Evolutionary conservation across 37 sponge, comb jelly and placozoan genomes (phyloP).

Genomic region (Petrosia ficiformis): DNA sequence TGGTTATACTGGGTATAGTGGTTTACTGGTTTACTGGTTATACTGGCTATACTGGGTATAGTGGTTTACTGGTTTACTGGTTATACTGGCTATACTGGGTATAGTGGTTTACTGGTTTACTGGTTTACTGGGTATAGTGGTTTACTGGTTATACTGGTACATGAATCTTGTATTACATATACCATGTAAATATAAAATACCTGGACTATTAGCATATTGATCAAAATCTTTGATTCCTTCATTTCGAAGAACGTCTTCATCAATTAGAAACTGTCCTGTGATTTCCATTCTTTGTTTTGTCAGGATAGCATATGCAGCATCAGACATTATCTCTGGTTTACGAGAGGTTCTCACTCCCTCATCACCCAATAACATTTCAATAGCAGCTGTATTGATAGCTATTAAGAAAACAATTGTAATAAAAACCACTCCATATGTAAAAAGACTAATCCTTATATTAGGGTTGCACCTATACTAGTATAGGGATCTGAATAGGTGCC

Average conservation of each 20-base stretch:
- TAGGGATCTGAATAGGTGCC: too few species aligned
- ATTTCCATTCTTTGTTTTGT: constrained; percentile 53
- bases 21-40: too few species aligned
- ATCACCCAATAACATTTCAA: constrained; percentile 93
- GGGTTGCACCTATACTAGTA: too few species aligned
- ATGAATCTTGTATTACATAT: neutral
- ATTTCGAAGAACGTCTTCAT: constrained; percentile 83
- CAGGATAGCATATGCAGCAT: constrained; percentile 94
- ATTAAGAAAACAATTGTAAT: neutral
- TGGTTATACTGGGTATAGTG: too few species aligned
- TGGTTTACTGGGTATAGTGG: too few species aligned
- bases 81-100: too few species aligned
- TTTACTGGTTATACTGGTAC: too few species aligned
- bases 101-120: too few species aligned
- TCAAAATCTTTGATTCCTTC: constrained; percentile 86
- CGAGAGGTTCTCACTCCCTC: constrained; percentile 59
- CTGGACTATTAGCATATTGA: constrained; percentile 85
- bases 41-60: too few species aligned
- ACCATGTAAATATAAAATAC: constrained; percentile 26
- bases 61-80: too few species aligned
- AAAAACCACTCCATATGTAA: neutral
- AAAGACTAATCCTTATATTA: neutral
- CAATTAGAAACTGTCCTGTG: constrained; percentile 95
- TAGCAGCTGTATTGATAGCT: constrained; percentile 96
- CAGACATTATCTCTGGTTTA: constrained; percentile 95